These are phyloP conservation scores for Caenorhabditis wallacei DNA, from an alignment of 2,888 invertebrate genomes.

Conservation along the genomic window DNA sequence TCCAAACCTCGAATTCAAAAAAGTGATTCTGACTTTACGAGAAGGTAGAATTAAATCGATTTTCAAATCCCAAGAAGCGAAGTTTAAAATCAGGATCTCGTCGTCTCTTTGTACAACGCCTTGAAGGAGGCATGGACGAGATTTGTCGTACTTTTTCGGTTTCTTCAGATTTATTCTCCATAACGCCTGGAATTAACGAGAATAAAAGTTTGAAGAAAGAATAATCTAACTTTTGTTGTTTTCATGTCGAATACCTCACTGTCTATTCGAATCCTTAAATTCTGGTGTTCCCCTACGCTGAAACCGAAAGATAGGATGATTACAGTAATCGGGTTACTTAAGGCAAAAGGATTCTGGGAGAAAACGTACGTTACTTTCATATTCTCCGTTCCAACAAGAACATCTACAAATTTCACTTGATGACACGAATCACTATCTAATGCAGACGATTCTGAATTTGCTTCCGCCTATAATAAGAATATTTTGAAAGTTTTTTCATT, in stretches of 20 bases:
- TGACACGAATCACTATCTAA: conserved; percentile 33
- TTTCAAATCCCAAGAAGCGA: conserved; percentile 31
- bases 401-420: conserved; percentile 49
- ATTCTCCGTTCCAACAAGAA: conserved; percentile 47
- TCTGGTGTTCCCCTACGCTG: conserved; percentile 38
- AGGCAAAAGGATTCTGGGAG: not conserved
- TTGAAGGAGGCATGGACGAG: conserved; percentile 43
- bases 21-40: conserved; percentile 44
- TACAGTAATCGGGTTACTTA: too few relatives aligned
- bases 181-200: not conserved
- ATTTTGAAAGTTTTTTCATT: not conserved
- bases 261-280: conserved; percentile 62
- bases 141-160: conserved; percentile 51
- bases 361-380: conserved; percentile 43
- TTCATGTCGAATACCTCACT: conserved; percentile 58
- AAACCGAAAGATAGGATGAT: not conserved
- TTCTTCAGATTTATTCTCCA: conserved; percentile 61
- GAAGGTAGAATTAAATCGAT: conserved; percentile 50
- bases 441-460: not conserved
- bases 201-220: not conserved
- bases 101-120: conserved; percentile 39
- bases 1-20: conserved; percentile 19
- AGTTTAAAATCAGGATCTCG: conserved; percentile 53
- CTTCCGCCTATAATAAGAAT: conserved; percentile 8
- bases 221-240: conserved; percentile 11